Percentiles rank a stretch among this genome's conserved stretches.
These are phyloP conservation scores for Eleginops maclovinus DNA, from an alignment of 2,113 vertebrate genomes.

Conservation along the genomic window DNA sequence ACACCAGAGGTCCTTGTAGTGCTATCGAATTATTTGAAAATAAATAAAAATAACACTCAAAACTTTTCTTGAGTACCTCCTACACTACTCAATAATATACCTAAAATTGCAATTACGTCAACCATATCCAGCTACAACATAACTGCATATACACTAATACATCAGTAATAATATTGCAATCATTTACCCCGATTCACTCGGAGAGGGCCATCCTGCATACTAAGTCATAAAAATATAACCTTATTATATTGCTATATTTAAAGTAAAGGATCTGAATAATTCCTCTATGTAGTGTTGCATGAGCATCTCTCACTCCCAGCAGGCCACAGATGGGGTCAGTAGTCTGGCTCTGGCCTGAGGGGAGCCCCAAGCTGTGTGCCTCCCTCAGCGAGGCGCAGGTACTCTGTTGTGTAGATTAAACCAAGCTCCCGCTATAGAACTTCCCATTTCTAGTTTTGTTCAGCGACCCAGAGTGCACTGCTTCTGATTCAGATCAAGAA, in stretches of 20 bases:
- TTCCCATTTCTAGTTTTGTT: constrained; percentile 36
- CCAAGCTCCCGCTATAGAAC: constrained; percentile 35
- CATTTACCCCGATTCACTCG: neutral
- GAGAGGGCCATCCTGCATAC: neutral
- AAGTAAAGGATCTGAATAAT: neutral
- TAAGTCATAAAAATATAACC: neutral
- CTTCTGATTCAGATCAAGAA: constrained; percentile 50
- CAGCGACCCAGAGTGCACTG: neutral
- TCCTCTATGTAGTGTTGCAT: neutral
- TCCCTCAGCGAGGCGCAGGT: constrained; percentile 43
- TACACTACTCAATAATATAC: neutral
- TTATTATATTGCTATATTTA: neutral
- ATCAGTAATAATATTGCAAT: neutral
- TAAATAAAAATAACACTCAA: neutral
- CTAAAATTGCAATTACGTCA: neutral
- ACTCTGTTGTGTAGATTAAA: constrained; percentile 49
- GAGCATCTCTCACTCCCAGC: constrained; percentile 42
- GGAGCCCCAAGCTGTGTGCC: constrained; percentile 57
- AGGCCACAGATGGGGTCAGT: constrained; percentile 36
- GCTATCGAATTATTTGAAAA: neutral
- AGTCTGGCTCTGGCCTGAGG: constrained; percentile 57
- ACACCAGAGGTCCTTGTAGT: neutral
- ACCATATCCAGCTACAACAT: neutral
- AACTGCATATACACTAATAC: neutral
- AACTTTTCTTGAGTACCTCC: neutral